Percentiles rank a stretch among this genome's conserved stretches.
Conservation (phyloP, 2,113 vertebrate genomes). For the Rhombomys opimus region DNA sequence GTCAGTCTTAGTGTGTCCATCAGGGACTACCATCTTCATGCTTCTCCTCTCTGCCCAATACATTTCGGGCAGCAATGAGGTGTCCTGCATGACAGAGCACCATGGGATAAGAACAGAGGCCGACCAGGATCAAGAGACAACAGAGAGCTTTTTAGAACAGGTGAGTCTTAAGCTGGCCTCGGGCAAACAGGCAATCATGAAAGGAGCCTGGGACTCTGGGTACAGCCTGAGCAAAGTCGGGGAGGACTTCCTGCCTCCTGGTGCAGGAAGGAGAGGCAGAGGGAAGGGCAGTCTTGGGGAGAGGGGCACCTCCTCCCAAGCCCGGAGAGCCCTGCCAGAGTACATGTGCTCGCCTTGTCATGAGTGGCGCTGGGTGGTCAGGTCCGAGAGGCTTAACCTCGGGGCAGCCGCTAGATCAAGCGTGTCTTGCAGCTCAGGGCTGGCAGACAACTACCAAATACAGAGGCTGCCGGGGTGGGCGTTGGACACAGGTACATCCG, state of each 20-base stretch:
- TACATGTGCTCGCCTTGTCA: background rate
- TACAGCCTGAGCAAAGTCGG: background rate
- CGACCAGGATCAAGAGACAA: background rate
- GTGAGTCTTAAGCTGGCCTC: background rate
- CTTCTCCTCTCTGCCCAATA: background rate
- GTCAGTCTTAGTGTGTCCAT: background rate
- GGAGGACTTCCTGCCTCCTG: background rate
- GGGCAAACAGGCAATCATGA: background rate
- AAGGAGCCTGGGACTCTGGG: background rate
- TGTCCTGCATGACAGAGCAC: background rate
- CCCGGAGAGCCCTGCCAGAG: background rate
- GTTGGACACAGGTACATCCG: background rate
- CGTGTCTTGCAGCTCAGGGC: background rate
- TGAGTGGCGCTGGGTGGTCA: background rate
- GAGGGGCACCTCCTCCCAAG: rapidly evolving
- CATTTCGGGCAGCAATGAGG: background rate
- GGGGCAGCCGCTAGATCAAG: background rate
- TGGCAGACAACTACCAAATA: background rate
- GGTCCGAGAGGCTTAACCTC: background rate
- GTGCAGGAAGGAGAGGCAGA: background rate
- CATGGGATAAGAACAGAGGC: background rate
- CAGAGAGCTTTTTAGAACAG: background rate
- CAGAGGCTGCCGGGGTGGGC: background rate
- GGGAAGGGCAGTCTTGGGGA: no score
- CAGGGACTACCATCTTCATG: background rate